Conservation (phyloP, 2,113 vertebrate species). For the Pseudonaja textilis region DNA sequence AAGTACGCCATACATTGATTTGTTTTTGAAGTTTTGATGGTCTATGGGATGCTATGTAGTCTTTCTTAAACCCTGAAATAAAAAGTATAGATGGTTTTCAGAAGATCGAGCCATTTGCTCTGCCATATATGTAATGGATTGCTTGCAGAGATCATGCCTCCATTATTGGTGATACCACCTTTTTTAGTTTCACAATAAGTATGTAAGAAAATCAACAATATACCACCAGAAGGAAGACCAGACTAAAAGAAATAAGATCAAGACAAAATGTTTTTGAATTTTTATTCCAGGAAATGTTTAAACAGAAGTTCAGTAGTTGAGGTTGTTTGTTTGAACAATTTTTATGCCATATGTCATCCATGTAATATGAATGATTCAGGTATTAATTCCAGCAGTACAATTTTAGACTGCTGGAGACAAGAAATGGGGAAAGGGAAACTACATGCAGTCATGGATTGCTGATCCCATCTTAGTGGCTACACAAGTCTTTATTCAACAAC, state of each 20-base stretch:
- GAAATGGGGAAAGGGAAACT: neutral
- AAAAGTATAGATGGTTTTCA: conserved; percentile 63
- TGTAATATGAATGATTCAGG: neutral
- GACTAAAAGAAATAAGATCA: neutral
- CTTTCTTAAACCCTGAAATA: conserved; percentile 51
- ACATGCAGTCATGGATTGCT: neutral
- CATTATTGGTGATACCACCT: neutral
- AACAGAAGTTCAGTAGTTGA: neutral
- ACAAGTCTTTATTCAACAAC: neutral
- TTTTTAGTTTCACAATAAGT: neutral
- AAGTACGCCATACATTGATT: conserved; percentile 54
- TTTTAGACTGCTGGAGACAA: neutral
- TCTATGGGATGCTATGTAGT: conserved; percentile 49
- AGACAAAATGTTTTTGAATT: neutral
- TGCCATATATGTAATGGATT: conserved; percentile 15
- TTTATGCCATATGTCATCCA: neutral
- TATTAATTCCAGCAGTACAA: neutral
- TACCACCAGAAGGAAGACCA: conserved; percentile 5
- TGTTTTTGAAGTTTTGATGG: conserved; percentile 26
- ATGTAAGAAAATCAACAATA: neutral
- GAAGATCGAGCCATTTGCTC: conserved; percentile 37
- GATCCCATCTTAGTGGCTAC: neutral
- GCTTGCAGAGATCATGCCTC: neutral
- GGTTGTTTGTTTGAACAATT: neutral
- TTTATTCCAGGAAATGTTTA: neutral